These are phyloP conservation scores for Dicranocentrus wangi DNA, from an alignment of 2,888 invertebrate species.

Conservation along the genomic window DNA sequence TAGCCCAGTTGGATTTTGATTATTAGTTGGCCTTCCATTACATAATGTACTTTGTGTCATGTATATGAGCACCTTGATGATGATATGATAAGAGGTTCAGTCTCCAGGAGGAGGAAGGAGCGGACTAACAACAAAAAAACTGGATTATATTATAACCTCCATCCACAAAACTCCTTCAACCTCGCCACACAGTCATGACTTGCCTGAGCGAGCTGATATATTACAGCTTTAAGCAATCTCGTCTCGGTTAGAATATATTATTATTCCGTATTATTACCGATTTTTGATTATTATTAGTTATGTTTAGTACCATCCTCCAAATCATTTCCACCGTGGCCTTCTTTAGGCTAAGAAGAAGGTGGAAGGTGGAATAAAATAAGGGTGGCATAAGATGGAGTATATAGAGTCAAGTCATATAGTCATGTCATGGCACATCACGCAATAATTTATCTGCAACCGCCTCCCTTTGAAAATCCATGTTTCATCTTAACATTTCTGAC, in stretches of 20 bases:
- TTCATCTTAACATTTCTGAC: constrained; percentile 60
- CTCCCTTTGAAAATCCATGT: constrained; percentile 58
- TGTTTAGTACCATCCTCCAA: constrained; percentile 3
- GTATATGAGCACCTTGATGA: constrained; percentile 1
- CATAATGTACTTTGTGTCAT: neutral
- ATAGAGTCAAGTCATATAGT: neutral
- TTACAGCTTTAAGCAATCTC: too few species aligned
- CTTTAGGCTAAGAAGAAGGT: constrained; percentile 19
- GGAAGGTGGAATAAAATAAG: too few species aligned
- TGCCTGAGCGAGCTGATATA: too few species aligned
- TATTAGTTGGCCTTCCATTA: constrained; percentile 1
- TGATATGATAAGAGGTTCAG: constrained; percentile 1
- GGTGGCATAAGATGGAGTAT: constrained; percentile 43
- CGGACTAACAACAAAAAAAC: neutral
- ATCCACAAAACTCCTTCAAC: too few species aligned
- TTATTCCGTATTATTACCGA: constrained; percentile 42
- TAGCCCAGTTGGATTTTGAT: neutral
- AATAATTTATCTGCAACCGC: constrained; percentile 60
- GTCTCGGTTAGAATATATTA: too few species aligned
- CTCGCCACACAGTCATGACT: too few species aligned
- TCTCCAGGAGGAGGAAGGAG: constrained; percentile 5
- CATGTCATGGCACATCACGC: constrained; percentile 53
- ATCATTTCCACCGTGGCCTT: constrained; percentile 5
- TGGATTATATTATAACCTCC: neutral
- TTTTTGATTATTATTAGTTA: constrained; percentile 44